phyloP scores from a whole-genome alignment of 2,888 invertebrate genomes.

The Spialia ferax region DNA sequence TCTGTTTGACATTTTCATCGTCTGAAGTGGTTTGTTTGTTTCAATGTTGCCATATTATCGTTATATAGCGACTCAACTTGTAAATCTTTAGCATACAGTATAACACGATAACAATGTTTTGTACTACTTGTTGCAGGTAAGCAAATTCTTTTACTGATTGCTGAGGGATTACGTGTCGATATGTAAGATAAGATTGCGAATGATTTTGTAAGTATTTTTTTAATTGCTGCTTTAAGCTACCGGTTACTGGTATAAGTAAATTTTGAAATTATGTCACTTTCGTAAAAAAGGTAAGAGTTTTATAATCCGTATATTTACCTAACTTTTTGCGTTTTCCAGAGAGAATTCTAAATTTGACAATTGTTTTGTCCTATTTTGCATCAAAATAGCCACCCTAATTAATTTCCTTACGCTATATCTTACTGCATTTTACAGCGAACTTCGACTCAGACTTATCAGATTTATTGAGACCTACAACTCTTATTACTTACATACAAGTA shows the following conservation, averaged over 20 bases:
- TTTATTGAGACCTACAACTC: too few species aligned
- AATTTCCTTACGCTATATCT: too few species aligned
- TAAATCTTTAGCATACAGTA: slow-evolving; percentile 3
- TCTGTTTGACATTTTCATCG: not conserved
- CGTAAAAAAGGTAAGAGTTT: too few species aligned
- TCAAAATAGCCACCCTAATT: too few species aligned
- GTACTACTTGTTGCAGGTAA: slow-evolving; percentile 58
- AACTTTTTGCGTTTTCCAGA: too few species aligned
- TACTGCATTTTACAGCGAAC: too few species aligned
- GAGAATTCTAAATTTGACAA: too few species aligned
- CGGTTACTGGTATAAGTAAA: not conserved
- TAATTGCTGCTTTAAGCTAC: not conserved
- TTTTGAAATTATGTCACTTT: not conserved
- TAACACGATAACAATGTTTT: slow-evolving; percentile 40
- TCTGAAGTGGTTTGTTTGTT: slow-evolving; percentile 26
- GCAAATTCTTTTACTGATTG: slow-evolving; percentile 38
- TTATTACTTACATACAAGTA: not conserved
- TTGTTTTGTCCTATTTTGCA: too few species aligned
- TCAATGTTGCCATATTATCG: not conserved
- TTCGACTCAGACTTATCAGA: too few species aligned
- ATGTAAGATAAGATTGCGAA: slow-evolving; percentile 16
- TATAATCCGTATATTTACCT: too few species aligned
- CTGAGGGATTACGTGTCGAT: slow-evolving; percentile 27
- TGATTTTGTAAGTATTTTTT: slow-evolving; percentile 28
- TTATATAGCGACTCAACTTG: not conserved